Base-by-base conservation (phyloP, 2,797 vertebrate species). In the Melanotaenia boesemani region DNA sequence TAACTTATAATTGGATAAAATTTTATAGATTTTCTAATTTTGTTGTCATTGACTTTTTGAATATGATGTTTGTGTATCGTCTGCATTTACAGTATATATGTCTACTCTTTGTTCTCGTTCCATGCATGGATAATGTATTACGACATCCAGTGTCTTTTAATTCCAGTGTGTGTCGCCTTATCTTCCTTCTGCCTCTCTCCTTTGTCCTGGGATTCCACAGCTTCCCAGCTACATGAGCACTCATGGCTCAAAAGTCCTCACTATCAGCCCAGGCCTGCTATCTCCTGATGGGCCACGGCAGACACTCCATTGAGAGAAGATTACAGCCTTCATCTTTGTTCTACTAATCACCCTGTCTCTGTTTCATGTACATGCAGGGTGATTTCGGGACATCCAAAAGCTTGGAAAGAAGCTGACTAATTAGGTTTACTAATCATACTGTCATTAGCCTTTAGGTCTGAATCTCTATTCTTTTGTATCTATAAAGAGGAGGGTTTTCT, bases 401-500 rank as follows among this genome's bases (percentile, higher is more conserved):
- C 76, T 75, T 67, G 54, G 76, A 81, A 85, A 79, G 79, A 73
- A 78, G 70, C 81, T 72, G 72, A 73, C 73, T 93, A 92, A 94
- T 95, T 93, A 90, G 86, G 76, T 91, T 91, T 85, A 86, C 84
- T 94, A 94, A 94, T 93, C 88, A 87, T 58, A 69, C 63, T 85
- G 89, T 84, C 81, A 91, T 90, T 92, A 87, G 81, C 80, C 81
- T 83, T 80, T 70, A 78, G 76, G 73, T 82, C 75, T 46, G 48
- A 85, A 52, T 86, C 60, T 80, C 55, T 57, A n/a, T 72, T 80
- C 66, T 52, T 58, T 41, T 87, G 39, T 78, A 30, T 78, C 30
- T 55, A 30, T 63, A 58, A 57, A 67, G 41, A 63, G 60, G 58
- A 28, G 36, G 26, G 20, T 81, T 32, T 50, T 80, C 70, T 30